These are phyloP conservation scores for Pyralis farinalis DNA, from an alignment of 2,888 invertebrate species.

Conservation along the genomic window DNA sequence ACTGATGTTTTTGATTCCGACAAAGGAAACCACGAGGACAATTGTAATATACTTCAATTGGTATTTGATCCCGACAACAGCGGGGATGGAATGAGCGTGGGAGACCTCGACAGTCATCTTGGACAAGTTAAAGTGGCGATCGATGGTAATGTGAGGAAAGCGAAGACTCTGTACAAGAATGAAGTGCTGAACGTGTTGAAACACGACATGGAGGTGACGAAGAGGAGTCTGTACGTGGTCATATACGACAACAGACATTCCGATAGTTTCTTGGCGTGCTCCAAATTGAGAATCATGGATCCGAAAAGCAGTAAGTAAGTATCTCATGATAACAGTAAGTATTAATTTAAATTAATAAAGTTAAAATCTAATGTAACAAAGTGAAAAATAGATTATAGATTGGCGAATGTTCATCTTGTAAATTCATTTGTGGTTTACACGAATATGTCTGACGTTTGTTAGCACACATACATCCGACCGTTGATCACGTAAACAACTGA, in stretches of 20 bases:
- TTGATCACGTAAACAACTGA: too few relatives aligned
- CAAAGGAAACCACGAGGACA: conserved; percentile 84
- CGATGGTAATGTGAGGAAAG: conserved; percentile 77
- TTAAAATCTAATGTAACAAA: too few relatives aligned
- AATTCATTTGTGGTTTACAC: too few relatives aligned
- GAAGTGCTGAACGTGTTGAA: conserved; percentile 86
- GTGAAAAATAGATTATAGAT: too few relatives aligned
- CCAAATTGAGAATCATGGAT: conserved; percentile 86
- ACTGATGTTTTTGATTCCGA: conserved; percentile 92
- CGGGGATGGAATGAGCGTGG: conserved; percentile 85
- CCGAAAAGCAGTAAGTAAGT: conserved; percentile 87
- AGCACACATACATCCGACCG: too few relatives aligned
- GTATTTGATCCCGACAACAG: conserved; percentile 91
- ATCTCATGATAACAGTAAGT: too few relatives aligned
- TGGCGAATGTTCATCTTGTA: too few relatives aligned
- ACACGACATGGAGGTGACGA: conserved; percentile 87
- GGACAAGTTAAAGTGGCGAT: conserved; percentile 88
- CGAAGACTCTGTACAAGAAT: conserved; percentile 84
- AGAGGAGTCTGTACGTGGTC: conserved; percentile 89
- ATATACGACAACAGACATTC: conserved; percentile 88
- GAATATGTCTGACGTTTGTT: too few relatives aligned
- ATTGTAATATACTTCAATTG: conserved; percentile 91
- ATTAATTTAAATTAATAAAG: too few relatives aligned
- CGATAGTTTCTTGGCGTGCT: conserved; percentile 90
- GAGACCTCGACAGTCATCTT: conserved; percentile 88